Base-by-base conservation (phyloP, 2,888 invertebrate genomes). In the Furcula furcula region DNA sequence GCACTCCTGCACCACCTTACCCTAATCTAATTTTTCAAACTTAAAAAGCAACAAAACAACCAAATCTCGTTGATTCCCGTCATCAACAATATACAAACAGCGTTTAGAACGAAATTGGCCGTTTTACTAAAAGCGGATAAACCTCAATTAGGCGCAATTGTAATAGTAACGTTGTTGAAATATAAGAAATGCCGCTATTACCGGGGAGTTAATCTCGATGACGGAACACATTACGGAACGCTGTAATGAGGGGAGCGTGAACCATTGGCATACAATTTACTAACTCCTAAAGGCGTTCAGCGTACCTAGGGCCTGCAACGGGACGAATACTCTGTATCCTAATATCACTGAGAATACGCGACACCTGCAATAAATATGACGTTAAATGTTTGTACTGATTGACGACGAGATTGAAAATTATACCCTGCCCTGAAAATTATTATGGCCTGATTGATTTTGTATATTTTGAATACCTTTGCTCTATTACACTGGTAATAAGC, bases 81-180 rank as follows among this genome's bases (percentile, higher is more conserved):
- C 64, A 61, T 76, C 45, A 58, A 58, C 52, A 55, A 55, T 51
- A 55, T 55, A 53, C 61, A 78, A 81, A 80, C 72, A 77, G 63
- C 75, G 75, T 76, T 80, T 71, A 63, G 62, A 67, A 69, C 61
- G 46, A 87, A 86, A 86, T 83, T 80, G 84, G 50, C 82, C 79
- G 81, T 85, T 86, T 84, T 76, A 86, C 84, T 86, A 84, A 87
- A 85, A 83, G 84, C 76, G 69, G 68, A 63, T 76, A 77, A 81
- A 83, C 80, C 78, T 80, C 85, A 83, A 87, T 86, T 83, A 86
- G 78, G 68, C 56, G 67, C 72, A 80, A 81, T 81, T 73, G 79
- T 80, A 77, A 76, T 75, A 82, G 84, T 84, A 82, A 85, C 78
- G 75, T 64, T 69, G 76, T 71, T 64, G 76, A 80, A 82, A 78